Evolutionary conservation across 2,113 vertebrate species (phyloP), one percentile per base, ranked within the genome.

Genomic region (Ophiodon elongatus): DNA sequence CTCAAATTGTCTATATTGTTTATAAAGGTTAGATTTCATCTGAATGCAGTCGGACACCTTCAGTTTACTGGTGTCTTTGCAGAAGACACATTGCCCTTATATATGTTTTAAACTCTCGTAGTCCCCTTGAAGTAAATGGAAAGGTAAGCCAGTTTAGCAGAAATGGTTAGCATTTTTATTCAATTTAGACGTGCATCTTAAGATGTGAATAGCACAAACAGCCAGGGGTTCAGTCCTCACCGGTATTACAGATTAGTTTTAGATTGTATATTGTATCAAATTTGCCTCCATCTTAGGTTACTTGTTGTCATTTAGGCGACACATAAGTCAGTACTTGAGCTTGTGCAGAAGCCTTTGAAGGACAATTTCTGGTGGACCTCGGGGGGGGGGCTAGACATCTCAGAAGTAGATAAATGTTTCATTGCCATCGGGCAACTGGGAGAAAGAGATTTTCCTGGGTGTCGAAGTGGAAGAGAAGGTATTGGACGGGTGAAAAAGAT

Each of bases 341-440:
- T 70, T 82, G 62, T 43, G 70, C 64, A 43, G 35, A 85, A 85
- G 69, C 52, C 71, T 68, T 83, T 64, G 85, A 87, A 83, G 79
- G 82, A 87, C 78, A 85, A 76, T 88, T 90, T 89, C 37, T 23
- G 71, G 41, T n/a, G 41, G 39, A 73, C 21, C 64, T 6, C 2
- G 50, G 21, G 4, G 6, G 47, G 47, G 69, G 69, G 57, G 60
- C 73, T 19, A 52, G 71, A 56, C n/a, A 3, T 79, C 59, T 83
- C 83, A 70, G 59, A 70, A 83, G 74, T 80, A 75, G 75, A 90
- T 91, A 79, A 88, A 91, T 91, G 80, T 90, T 89, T 91, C 74
- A 86, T 86, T 79, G 73, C 75, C 88, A 79, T 52, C 13, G 15
- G 81, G 77, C 75, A 81, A 84, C 56, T 41, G 43, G 65, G 14